Conservation (phyloP, 2,113 vertebrate genomes). For the Lonchura striata region DNA sequence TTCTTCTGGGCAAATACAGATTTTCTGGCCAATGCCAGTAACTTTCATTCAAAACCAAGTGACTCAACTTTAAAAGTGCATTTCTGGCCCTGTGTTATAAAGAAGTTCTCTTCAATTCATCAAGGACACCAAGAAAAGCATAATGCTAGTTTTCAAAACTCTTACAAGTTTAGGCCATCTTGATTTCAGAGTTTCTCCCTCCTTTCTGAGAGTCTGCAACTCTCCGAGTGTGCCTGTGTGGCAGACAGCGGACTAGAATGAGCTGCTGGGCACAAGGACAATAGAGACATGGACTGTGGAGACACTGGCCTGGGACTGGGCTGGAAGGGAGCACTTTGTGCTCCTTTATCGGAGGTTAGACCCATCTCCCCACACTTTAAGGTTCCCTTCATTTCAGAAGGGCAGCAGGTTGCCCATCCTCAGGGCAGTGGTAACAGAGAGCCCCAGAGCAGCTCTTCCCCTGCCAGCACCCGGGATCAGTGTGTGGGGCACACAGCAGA, state of each 20-base stretch:
- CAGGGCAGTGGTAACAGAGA: background rate
- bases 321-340: background rate
- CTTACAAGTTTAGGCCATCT: background rate
- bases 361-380: background rate
- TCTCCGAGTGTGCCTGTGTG: background rate
- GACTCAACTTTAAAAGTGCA: background rate
- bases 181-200: background rate
- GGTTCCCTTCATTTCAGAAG: background rate
- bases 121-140: background rate
- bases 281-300: background rate
- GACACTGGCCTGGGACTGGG: background rate
- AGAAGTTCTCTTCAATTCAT: background rate
- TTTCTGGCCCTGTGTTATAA: background rate
- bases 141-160: background rate
- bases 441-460: background rate
- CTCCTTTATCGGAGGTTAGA: background rate
- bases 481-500: background rate
- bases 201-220: background rate
- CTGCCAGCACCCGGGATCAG: background rate
- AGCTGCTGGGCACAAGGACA: background rate
- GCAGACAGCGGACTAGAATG: background rate
- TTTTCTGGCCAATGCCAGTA: background rate
- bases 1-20: background rate
- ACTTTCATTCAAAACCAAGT: background rate
- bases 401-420: background rate